Evolutionary conservation across 2,113 vertebrate species (phyloP).

Genomic region (Nannospalax galili): DNA sequence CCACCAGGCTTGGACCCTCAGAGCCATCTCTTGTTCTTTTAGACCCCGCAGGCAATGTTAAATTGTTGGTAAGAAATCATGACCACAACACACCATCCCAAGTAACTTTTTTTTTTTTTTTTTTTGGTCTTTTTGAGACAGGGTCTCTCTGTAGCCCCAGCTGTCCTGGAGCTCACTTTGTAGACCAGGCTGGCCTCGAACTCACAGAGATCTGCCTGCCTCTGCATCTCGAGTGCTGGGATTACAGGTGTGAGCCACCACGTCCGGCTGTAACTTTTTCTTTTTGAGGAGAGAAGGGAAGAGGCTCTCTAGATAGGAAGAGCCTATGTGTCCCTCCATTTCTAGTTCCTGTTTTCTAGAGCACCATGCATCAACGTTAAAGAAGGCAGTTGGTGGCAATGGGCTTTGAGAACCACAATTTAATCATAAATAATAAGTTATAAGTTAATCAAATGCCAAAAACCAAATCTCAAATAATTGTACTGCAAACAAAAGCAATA

Average conservation of each 20-base stretch:
- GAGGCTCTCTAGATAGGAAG: constrained; percentile 16
- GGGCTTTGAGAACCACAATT: constrained; percentile 47
- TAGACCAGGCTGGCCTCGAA: too few species aligned
- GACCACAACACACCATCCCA: constrained; percentile 40
- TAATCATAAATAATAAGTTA: constrained; percentile 37
- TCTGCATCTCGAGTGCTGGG: too few species aligned
- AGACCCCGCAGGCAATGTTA: not conserved
- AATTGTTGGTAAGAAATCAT: constrained; percentile 53
- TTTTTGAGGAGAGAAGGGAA: not conserved
- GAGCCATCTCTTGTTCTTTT: constrained; percentile 17
- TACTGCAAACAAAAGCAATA: constrained; percentile 51
- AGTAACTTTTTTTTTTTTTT: constrained; percentile 49
- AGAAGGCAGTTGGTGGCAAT: not conserved
- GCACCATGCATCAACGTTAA: constrained; percentile 45
- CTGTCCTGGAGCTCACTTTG: too few species aligned
- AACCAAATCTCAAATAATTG: constrained; percentile 50
- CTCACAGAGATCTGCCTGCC: too few species aligned
- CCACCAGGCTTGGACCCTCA: not conserved
- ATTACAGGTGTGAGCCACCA: too few species aligned
- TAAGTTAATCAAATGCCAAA: constrained; percentile 46
- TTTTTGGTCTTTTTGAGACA: too few species aligned
- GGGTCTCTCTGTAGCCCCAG: too few species aligned
- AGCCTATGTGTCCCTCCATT: not conserved
- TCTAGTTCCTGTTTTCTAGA: constrained; percentile 36
- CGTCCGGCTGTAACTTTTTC: too few species aligned